Conservation (phyloP, 92 coral and sea anemone species). For the Meandrina meandrites region DNA sequence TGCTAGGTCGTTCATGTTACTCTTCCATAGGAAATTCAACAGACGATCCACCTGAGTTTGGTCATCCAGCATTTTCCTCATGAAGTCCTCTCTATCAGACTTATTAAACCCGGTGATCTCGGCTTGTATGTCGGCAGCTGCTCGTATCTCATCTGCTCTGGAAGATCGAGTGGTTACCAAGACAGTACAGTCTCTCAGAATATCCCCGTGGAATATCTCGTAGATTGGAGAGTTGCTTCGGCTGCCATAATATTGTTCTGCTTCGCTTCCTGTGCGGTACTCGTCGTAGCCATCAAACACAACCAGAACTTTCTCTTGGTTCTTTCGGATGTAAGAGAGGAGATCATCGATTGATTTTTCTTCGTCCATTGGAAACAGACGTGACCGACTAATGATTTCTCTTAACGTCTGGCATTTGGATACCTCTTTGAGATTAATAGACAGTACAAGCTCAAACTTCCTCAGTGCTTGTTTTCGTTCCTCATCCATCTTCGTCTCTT, state of each 20-base stretch:
- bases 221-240: constrained; percentile 11
- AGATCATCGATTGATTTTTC: background rate
- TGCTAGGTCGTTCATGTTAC: background rate
- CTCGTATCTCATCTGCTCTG: constrained; percentile 18
- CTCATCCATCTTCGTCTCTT: background rate
- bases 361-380: constrained; percentile 8
- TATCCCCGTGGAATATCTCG: constrained; percentile 11
- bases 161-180: constrained; percentile 29
- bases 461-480: background rate
- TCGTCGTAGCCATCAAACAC: constrained; percentile 45
- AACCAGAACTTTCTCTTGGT: constrained; percentile 40
- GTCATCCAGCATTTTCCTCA: background rate
- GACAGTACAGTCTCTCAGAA: constrained; percentile 20
- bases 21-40: too few species aligned
- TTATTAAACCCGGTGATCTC: constrained; percentile 28
- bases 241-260: too few species aligned
- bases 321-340: background rate
- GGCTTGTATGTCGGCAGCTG: background rate
- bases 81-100: background rate
- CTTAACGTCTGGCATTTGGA: background rate
- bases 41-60: too few species aligned
- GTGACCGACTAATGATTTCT: background rate
- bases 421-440: constrained; percentile 15
- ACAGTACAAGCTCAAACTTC: constrained; percentile 32
- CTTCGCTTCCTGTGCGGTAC: too few species aligned